phyloP scores from a whole-genome alignment of 2,888 invertebrate species.

The Ethmia dodecea region DNA sequence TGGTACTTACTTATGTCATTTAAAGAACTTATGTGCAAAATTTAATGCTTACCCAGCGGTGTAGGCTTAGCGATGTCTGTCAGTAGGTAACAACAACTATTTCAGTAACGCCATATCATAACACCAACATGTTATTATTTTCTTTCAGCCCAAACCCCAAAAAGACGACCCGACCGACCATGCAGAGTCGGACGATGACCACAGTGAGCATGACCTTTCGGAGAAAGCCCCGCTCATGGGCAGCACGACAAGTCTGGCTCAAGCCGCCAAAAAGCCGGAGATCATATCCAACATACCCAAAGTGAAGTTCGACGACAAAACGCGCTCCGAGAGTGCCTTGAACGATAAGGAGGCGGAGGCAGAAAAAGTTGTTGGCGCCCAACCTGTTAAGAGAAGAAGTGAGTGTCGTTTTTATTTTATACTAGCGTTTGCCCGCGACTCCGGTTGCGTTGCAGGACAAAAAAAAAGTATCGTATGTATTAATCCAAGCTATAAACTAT shows the following conservation, averaged over 20 bases:
- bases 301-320: constrained; percentile 48
- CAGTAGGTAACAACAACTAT: no score
- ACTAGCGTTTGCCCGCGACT: no score
- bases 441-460: no score
- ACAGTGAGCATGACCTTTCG: constrained; percentile 59
- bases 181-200: constrained; percentile 58
- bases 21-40: no score
- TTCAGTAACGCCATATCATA: not conserved
- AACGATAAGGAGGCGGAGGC: constrained; percentile 32
- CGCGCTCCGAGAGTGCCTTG: constrained; percentile 30
- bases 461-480: no score
- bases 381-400: constrained; percentile 69
- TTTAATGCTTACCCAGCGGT: no score
- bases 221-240: constrained; percentile 72
- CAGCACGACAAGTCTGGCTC: constrained; percentile 46
- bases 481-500: no score
- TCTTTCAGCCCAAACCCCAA: constrained; percentile 49
- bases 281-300: constrained; percentile 66
- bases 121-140: no score
- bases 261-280: constrained; percentile 51
- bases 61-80: no score
- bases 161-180: constrained; percentile 27
- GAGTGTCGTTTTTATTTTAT: constrained; percentile 28
- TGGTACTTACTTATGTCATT: no score
- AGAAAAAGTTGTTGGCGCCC: constrained; percentile 50